phyloP scores from a whole-genome alignment of 2,797 vertebrate genomes.

The Protosalanx chinensis region DNA sequence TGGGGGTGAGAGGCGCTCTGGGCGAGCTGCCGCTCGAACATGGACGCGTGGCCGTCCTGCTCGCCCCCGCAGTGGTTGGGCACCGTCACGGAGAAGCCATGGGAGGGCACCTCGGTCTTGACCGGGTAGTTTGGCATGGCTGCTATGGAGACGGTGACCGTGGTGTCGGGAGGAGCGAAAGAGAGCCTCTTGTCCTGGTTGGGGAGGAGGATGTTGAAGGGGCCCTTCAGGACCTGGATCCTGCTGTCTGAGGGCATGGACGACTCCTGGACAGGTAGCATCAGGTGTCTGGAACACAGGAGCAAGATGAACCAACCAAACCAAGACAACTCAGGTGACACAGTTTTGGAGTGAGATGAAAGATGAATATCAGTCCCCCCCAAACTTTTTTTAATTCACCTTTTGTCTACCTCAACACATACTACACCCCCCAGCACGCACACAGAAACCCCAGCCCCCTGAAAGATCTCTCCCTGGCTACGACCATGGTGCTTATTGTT shows the following conservation, averaged over 20 bases:
- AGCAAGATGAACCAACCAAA: conserved; percentile 30
- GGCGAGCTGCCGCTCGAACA: conserved; percentile 82
- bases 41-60: conserved; percentile 72
- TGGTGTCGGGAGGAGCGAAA: conserved; percentile 87
- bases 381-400: not conserved
- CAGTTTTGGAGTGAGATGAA: not conserved
- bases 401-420: not conserved
- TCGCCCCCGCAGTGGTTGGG: conserved; percentile 83
- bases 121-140: conserved; percentile 86
- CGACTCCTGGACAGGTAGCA: conserved; percentile 75
- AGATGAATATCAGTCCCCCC: not conserved
- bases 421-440: conserved; percentile 3
- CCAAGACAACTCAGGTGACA: not conserved
- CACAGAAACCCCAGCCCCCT: conserved; percentile 11
- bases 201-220: conserved; percentile 89
- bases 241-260: conserved; percentile 80
- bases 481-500: conserved; percentile 27
- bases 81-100: conserved; percentile 85
- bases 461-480: conserved; percentile 1
- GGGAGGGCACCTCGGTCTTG: conserved; percentile 87
- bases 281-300: conserved; percentile 59
- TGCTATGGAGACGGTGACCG: conserved; percentile 91
- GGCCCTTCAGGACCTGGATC: conserved; percentile 90
- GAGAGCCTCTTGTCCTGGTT: conserved; percentile 87
- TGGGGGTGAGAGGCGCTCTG: conserved; percentile 51